Conservation (phyloP, 2,888 invertebrate genomes). For the Yponomeuta plumbellus region DNA sequence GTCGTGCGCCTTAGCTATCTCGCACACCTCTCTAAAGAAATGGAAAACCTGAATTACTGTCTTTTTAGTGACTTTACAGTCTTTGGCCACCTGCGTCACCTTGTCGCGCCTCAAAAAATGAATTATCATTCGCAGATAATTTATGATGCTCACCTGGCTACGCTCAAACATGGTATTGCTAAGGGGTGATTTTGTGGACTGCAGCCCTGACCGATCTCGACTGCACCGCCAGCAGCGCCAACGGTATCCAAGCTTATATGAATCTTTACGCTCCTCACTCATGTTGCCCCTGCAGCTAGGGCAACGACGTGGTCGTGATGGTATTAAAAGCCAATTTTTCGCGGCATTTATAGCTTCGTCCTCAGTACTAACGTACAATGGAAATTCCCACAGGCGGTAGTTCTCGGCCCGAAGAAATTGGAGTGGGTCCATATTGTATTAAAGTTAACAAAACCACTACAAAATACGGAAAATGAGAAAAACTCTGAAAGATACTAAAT, state of each 20-base stretch:
- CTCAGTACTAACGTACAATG: no score
- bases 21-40: constrained; percentile 4
- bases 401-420: no score
- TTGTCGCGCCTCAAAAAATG: no score
- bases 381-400: no score
- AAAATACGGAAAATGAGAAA: no score
- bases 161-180: not conserved
- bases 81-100: not conserved
- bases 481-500: no score
- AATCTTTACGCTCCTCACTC: not conserved
- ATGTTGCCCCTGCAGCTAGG: not conserved
- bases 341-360: not conserved
- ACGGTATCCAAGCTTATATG: not conserved
- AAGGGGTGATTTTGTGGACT: not conserved
- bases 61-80: not conserved
- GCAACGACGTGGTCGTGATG: not conserved
- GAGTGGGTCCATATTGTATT: no score
- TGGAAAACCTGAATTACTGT: not conserved
- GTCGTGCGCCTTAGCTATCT: not conserved
- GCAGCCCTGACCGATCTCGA: not conserved
- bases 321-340: not conserved
- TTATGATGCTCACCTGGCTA: not conserved
- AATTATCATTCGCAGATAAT: not conserved
- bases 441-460: no score
- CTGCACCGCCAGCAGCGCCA: constrained; percentile 9